Base-by-base conservation (phyloP, 2,888 invertebrate species). In the Latrodectus hesperus region DNA sequence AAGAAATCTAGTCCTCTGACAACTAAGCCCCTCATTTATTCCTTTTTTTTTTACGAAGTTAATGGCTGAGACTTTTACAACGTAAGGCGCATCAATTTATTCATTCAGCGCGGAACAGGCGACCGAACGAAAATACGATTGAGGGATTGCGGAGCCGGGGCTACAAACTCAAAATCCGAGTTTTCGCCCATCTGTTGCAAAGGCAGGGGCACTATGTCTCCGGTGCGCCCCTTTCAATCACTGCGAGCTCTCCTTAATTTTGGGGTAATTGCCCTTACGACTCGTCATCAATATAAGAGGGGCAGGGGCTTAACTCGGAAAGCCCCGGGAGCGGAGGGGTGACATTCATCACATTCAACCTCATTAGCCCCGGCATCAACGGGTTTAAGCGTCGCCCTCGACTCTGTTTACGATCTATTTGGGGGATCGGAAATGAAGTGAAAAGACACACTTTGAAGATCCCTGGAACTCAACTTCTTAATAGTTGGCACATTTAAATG, bases 311-410 rank as follows among this genome's bases (percentile, higher is more conserved):
- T 73, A 70, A 17, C 83, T 65, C 17, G 68, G 26, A 65, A 84
- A 81, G 75, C 81, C 81, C 86, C 12, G 17, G 38, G 68, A 76
- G 64, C 72, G 55, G 55, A 60, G 81, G 70, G 68, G 86, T 77
- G 86, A 87, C 86, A 87, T 87, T 87, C 76, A 87, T 87, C 86
- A 87, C 81, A 81, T 81, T 81, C 86, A 53, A 80, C 86, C 86
- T 87, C 86, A 87, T 87, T 87, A 87, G 86, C 71, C 81, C 77
- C 68, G 67, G 86, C 76, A 87, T 87, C 86, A 87, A 87, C 76
- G 86, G 81, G 86, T 87, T 87, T 87, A 87, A 71, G 70, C 86
- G 77, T 72, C 81, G 51, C 77, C 65, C 77, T 65, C 53, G 72
- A 60, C 85, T 52, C 71, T 86, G 80, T 86, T 86, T 76, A 76